A percentile compares a stretch with the other conserved stretches of the same genome.
Conservation (phyloP, 2,888 invertebrate species). For the Entomobrya multifasciata region DNA sequence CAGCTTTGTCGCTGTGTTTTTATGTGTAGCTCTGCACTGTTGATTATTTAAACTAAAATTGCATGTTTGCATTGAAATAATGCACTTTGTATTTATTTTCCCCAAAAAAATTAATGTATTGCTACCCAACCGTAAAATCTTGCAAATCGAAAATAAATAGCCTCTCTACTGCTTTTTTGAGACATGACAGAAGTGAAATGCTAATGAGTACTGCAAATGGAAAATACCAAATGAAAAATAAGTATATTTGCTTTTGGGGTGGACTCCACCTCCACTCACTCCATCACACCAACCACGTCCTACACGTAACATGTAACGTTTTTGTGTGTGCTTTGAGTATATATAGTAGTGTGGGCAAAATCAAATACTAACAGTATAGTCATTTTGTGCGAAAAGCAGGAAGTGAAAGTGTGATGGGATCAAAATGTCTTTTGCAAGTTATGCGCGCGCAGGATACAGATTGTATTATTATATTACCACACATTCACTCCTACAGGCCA, state of each 20-base stretch:
- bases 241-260: not conserved
- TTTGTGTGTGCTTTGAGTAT: slow-evolving; percentile 8
- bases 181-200: no score
- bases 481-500: slow-evolving; percentile 36
- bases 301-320: not conserved
- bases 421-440: slow-evolving; percentile 54
- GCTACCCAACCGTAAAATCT: slow-evolving; percentile 6
- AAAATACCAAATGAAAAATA: slow-evolving; percentile 2
- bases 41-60: no score
- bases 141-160: not conserved
- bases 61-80: not conserved
- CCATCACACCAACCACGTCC: not conserved
- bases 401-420: slow-evolving; percentile 69
- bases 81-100: not conserved
- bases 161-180: no score
- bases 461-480: slow-evolving; percentile 19
- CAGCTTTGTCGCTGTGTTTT: not conserved
- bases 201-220: no score
- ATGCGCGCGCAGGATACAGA: slow-evolving; percentile 28
- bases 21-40: not conserved
- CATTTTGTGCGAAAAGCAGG: slow-evolving; percentile 58
- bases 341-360: slow-evolving; percentile 4
- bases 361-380: no score
- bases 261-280: not conserved
- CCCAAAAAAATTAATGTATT: no score